Evolutionary conservation across 2,888 invertebrate genomes (phyloP).

Genomic region (Scelioninae gen. 1): DNA sequence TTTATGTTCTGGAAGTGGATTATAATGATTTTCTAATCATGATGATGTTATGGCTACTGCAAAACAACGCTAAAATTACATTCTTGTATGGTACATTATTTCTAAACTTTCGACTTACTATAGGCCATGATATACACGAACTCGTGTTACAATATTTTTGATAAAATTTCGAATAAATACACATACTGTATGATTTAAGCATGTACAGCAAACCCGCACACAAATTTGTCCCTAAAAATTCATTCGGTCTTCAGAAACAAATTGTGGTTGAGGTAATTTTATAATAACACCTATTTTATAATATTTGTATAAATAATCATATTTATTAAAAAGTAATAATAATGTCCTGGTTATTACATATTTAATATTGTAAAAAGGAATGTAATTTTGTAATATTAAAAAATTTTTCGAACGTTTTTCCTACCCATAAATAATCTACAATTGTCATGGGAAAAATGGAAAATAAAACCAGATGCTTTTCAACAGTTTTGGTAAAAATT

Average conservation of each 20-base stretch:
- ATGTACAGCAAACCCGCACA: slow-evolving; percentile 8
- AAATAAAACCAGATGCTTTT: slow-evolving; percentile 36
- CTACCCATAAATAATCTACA: background rate
- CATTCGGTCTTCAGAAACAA: background rate
- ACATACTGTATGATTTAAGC: slow-evolving; percentile 22
- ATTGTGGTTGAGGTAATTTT: background rate
- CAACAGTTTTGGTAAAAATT: slow-evolving; percentile 32
- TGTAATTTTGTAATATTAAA: background rate
- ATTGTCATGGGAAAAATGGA: background rate
- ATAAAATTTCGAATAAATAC: slow-evolving; percentile 25
- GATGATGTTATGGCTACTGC: background rate
- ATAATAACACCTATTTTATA: too few relatives aligned
- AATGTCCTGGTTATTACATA: too few relatives aligned
- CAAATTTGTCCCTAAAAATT: background rate
- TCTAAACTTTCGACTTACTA: slow-evolving; percentile 49
- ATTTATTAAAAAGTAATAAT: too few relatives aligned
- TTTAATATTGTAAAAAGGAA: too few relatives aligned
- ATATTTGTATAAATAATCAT: too few relatives aligned
- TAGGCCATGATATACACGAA: slow-evolving; percentile 48
- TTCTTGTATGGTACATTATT: slow-evolving; percentile 13
- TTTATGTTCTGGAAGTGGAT: too few relatives aligned
- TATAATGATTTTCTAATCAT: too few relatives aligned
- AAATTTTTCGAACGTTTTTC: background rate
- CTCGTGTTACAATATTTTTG: slow-evolving; percentile 16
- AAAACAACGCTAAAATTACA: slow-evolving; percentile 27